Evolutionary conservation across 2,797 vertebrate species (phyloP), one percentile per base, ranked within the genome.

Genomic region (Danio aesculapii): DNA sequence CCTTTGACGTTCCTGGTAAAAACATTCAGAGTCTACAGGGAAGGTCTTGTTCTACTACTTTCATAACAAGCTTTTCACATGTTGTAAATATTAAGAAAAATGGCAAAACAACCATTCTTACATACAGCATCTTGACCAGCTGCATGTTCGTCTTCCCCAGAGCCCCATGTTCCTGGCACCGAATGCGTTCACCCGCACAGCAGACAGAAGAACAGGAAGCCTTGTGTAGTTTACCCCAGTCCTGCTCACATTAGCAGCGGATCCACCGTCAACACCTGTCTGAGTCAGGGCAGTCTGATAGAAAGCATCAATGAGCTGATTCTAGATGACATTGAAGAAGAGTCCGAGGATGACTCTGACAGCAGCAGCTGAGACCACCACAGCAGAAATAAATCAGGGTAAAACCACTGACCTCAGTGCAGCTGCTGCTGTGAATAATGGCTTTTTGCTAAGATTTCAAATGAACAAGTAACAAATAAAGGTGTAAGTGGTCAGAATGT

Each of bases 231-330:
- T 50, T 85, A 88, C 73, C 88, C 92, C 63, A 94, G 94, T 84
- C 19, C 77, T 8, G 66, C 41, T 2, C 94, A 95, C 53, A 75
- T 89, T 61, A 95, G 94, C 88, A 91, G 91, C 0, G 94, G 94
- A n/a, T 95, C 94, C 67, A 95, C 94, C 0, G 92, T 95, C 81
- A 93, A 91, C 83, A 95, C 94, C 5, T 95, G 94, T 75, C 84
- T 95, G 74, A 95, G 94, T 83, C 94, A 95, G 84, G 92, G 92
- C 0, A 93, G 92, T 83, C 88, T 95, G 81, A 17, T 64, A 1
- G 90, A 86, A 46, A 64, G 91, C 75, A 80, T 95, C 13, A 81
- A 91, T 70, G 83, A 91, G 10, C 89, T 94, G 72, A 91, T 95
- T 68, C 72, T 93, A 75, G 93, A 93, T 0, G 94, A 94, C 14